phyloP scores from a whole-genome alignment of 2,113 vertebrate species.

The Trinectes maculatus region DNA sequence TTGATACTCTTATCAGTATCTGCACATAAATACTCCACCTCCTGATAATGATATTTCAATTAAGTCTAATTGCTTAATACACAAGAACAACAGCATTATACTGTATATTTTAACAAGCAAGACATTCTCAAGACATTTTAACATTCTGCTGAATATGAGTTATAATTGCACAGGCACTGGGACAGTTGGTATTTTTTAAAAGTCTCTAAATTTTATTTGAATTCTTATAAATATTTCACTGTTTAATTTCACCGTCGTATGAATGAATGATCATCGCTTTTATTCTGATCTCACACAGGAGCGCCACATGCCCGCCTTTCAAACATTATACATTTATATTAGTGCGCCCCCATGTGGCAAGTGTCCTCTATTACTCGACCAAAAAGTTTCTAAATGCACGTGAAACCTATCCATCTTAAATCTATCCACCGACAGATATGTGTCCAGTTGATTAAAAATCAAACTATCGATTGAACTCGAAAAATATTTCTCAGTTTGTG shows the following conservation, averaged over 20 bases:
- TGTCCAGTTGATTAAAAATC: too few species aligned
- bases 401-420: background rate
- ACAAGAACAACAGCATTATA: background rate
- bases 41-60: background rate
- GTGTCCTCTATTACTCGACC: constrained; percentile 20
- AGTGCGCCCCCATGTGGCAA: constrained; percentile 64
- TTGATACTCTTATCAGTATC: background rate
- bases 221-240: background rate
- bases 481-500: background rate
- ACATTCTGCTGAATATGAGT: background rate
- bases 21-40: background rate
- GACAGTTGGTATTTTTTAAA: background rate
- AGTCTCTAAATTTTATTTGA: too few species aligned
- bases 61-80: background rate
- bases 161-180: background rate
- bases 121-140: too few species aligned
- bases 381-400: background rate
- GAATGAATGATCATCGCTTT: too few species aligned
- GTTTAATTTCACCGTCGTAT: too few species aligned
- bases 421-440: background rate
- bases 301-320: background rate
- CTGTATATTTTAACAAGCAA: background rate
- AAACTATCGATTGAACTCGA: too few species aligned
- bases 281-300: too few species aligned
- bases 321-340: constrained; percentile 38